These are phyloP conservation scores for Torymus auratus DNA, from an alignment of 2,888 invertebrate genomes.

Conservation along the genomic window DNA sequence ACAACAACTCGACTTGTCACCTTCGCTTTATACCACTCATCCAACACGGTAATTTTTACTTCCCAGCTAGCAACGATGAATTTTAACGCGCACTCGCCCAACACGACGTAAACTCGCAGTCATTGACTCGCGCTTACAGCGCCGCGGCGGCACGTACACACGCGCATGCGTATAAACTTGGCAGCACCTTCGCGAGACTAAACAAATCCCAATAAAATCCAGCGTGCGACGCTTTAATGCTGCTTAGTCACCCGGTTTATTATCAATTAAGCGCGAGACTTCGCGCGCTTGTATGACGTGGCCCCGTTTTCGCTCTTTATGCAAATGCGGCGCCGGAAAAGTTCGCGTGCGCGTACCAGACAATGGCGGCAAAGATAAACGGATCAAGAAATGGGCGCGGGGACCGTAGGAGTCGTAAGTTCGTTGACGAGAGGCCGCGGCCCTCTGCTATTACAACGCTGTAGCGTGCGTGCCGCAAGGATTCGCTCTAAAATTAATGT, in stretches of 20 bases:
- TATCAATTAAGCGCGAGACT: slow-evolving; percentile 49
- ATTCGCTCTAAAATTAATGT: no score
- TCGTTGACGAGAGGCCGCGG: no score
- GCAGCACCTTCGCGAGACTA: slow-evolving; percentile 16
- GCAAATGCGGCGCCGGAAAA: slow-evolving; percentile 41
- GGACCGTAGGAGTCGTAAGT: no score
- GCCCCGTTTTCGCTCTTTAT: slow-evolving; percentile 35
- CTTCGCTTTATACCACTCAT: no score
- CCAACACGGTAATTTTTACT: no score
- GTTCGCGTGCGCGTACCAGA: background rate
- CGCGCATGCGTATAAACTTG: no score
- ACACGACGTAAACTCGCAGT: background rate
- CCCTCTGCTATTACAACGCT: no score
- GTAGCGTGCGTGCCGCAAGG: no score
- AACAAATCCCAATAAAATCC: slow-evolving; percentile 56
- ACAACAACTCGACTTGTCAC: no score
- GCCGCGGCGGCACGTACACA: no score
- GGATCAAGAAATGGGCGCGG: slow-evolving; percentile 3
- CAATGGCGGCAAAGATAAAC: slow-evolving; percentile 16
- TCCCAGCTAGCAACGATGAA: no score
- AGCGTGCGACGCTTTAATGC: slow-evolving; percentile 27
- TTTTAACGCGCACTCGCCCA: background rate
- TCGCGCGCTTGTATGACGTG: slow-evolving; percentile 22
- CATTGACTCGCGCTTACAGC: no score
- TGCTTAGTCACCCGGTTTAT: slow-evolving; percentile 49